A percentile compares a stretch with the other conserved stretches of the same genome.
Conservation (phyloP, 2,888 invertebrate species). For the Torymus auratus region DNA sequence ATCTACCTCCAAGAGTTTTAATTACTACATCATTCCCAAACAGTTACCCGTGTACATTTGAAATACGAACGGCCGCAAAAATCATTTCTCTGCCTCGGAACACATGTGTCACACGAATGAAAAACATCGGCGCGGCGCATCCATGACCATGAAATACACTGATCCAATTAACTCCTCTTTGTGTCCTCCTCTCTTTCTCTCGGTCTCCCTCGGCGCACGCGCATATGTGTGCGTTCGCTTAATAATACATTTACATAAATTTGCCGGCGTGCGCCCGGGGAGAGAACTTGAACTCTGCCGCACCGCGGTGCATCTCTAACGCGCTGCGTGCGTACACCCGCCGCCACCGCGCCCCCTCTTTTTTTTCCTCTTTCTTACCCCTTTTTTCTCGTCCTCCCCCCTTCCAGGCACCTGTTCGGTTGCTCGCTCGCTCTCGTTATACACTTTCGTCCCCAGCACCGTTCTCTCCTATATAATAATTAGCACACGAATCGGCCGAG, state of each 20-base stretch:
- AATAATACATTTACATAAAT: not conserved
- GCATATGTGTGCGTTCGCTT: not conserved
- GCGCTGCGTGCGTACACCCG: too few species aligned
- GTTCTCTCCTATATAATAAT: not conserved
- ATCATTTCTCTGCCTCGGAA: too few species aligned
- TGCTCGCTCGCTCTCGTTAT: not conserved
- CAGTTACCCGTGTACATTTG: too few species aligned
- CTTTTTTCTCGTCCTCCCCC: not conserved
- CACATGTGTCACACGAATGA: not conserved
- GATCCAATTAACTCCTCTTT: slow-evolving; percentile 6
- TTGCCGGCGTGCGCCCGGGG: not conserved
- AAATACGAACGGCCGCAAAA: too few species aligned
- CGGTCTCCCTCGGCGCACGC: not conserved
- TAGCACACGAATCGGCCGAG: not conserved
- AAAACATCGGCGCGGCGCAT: not conserved
- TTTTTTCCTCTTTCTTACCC: too few species aligned
- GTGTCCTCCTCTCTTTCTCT: not conserved
- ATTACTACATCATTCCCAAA: too few species aligned
- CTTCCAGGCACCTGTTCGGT: not conserved
- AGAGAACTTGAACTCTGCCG: not conserved
- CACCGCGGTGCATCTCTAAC: too few species aligned
- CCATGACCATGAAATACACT: not conserved
- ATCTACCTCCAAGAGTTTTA: too few species aligned
- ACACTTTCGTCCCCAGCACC: not conserved
- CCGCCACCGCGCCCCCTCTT: too few species aligned